These are phyloP conservation scores for Deilephila porcellus DNA, from an alignment of 2,888 invertebrate species.

Conservation along the genomic window DNA sequence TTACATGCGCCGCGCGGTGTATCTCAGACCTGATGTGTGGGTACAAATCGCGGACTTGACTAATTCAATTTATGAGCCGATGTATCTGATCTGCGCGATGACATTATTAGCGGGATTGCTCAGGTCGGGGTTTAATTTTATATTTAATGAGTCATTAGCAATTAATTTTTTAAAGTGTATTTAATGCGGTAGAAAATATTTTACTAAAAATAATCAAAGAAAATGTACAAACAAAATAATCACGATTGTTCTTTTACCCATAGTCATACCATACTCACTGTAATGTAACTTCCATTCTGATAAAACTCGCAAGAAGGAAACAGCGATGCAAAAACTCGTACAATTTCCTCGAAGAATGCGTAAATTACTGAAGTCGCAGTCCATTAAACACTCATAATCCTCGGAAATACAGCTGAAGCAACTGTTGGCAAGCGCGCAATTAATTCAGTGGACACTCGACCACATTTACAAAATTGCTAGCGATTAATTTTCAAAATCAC, in stretches of 20 bases:
- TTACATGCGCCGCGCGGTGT: slow-evolving; percentile 29
- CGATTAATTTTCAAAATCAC: slow-evolving; percentile 23
- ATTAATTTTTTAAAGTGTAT: too few relatives aligned
- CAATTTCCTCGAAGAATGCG: not conserved
- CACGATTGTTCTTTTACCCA: too few relatives aligned
- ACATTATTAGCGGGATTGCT: not conserved
- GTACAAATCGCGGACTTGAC: slow-evolving; percentile 2
- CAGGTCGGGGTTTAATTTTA: not conserved
- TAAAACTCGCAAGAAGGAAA: too few relatives aligned
- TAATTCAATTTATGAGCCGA: slow-evolving; percentile 6
- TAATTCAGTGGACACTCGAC: slow-evolving; percentile 4
- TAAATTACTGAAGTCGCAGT: not conserved
- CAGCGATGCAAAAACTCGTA: not conserved
- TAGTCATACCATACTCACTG: too few relatives aligned
- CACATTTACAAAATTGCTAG: slow-evolving; percentile 11
- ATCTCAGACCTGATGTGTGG: slow-evolving; percentile 14
- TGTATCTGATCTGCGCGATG: too few relatives aligned
- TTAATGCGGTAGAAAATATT: too few relatives aligned
- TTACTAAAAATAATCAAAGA: too few relatives aligned
- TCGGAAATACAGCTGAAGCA: slow-evolving; percentile 4
- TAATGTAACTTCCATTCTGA: too few relatives aligned
- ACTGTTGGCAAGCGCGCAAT: slow-evolving; percentile 13
- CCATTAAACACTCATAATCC: slow-evolving; percentile 22
- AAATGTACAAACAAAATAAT: too few relatives aligned
- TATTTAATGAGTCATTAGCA: too few relatives aligned